Percentiles rank a stretch among this genome's conserved stretches.
Conservation (phyloP, 2,888 invertebrate genomes). For the Mesochorus sp. region DNA sequence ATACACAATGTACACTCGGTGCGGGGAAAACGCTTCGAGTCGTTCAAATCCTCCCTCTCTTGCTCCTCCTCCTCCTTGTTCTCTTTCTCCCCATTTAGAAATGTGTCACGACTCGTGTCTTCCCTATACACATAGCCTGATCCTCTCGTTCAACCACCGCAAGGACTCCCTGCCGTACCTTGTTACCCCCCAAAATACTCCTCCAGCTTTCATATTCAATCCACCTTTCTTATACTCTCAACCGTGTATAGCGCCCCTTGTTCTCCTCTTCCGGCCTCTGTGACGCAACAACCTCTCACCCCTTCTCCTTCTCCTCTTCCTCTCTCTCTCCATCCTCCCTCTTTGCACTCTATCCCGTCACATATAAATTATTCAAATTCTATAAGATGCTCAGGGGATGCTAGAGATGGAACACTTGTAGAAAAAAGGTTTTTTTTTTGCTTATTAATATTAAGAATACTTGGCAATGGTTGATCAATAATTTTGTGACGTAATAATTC, state of each 20-base stretch:
- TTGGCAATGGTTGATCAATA: too few relatives aligned
- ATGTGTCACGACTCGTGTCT: slow-evolving; percentile 42
- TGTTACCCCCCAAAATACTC: slow-evolving; percentile 23
- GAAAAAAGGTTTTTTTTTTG: too few relatives aligned
- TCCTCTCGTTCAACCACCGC: slow-evolving; percentile 14
- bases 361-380: not conserved
- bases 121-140: too few relatives aligned
- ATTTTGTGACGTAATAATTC: too few relatives aligned
- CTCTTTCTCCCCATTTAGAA: slow-evolving; percentile 19
- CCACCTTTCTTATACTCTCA: not conserved
- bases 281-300: not conserved
- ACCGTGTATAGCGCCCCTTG: too few relatives aligned
- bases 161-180: slow-evolving; percentile 4
- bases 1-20: slow-evolving; percentile 36
- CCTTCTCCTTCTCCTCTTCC: not conserved
- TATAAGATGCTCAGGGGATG: not conserved
- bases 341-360: not conserved
- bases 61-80: too few relatives aligned
- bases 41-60: too few relatives aligned
- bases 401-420: too few relatives aligned
- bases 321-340: not conserved
- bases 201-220: not conserved
- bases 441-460: too few relatives aligned
- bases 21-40: slow-evolving; percentile 28
- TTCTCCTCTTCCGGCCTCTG: too few relatives aligned